Percentiles rank a stretch among this genome's conserved stretches.
These are phyloP conservation scores for Brachionus rubens DNA, from an alignment of 1,140 invertebrate genomes.

Conservation along the genomic window DNA sequence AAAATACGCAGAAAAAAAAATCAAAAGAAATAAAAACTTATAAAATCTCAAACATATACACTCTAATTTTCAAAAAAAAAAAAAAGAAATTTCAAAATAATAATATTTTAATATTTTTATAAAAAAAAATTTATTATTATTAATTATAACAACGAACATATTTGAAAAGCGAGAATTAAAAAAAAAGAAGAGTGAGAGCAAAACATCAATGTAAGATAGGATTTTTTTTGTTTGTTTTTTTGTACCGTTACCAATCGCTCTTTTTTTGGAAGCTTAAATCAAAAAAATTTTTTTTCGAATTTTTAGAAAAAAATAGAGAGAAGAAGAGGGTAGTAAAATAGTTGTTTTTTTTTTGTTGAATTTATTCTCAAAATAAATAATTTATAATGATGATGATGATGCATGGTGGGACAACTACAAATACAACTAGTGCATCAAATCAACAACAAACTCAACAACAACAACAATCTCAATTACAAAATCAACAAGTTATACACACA, in stretches of 20 bases:
- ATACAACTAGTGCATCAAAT: slow-evolving; percentile 37
- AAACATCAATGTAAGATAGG: too few species aligned
- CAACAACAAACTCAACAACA: slow-evolving; percentile 7
- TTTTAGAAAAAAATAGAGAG: slow-evolving; percentile 28
- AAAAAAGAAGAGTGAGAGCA: too few species aligned
- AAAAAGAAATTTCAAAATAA: too few species aligned
- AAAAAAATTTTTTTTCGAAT: background rate
- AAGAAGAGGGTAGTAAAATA: background rate
- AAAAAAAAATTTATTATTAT: too few species aligned
- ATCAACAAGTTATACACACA: background rate
- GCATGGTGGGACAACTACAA: slow-evolving; percentile 42
- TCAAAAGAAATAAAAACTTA: too few species aligned
- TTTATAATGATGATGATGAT: slow-evolving; percentile 44
- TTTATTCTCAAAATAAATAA: background rate
- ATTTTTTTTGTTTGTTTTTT: background rate
- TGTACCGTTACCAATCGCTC: background rate
- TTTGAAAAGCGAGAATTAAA: too few species aligned
- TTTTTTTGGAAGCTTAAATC: background rate
- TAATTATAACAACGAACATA: too few species aligned
- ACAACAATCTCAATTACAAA: slow-evolving; percentile 16
- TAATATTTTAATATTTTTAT: too few species aligned
- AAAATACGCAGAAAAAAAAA: too few species aligned
- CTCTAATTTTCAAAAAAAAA: too few species aligned
- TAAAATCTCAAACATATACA: too few species aligned
- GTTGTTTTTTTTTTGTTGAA: background rate